Percentiles rank a stretch among this genome's conserved stretches.
Conservation (phyloP, 2,888 invertebrate species). For the Polydrusus tereticollis region DNA sequence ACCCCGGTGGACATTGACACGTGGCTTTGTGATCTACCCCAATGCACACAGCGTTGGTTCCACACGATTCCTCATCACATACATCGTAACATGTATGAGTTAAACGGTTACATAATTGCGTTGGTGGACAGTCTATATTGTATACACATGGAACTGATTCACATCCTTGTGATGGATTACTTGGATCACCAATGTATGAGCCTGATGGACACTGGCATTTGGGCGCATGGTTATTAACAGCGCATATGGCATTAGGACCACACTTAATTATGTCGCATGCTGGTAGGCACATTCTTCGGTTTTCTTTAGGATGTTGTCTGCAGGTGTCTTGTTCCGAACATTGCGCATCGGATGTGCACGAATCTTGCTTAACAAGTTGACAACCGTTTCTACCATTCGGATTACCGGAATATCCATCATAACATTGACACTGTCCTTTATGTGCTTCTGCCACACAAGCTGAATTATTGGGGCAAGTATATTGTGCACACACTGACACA, state of each 20-base stretch:
- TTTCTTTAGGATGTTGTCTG: conserved; percentile 71
- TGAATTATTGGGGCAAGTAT: conserved; percentile 88
- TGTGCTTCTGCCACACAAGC: conserved; percentile 82
- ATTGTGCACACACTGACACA: conserved; percentile 80
- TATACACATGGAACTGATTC: conserved; percentile 87
- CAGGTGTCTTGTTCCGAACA: conserved; percentile 88
- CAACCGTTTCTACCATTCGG: conserved; percentile 93
- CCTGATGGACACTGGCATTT: conserved; percentile 93
- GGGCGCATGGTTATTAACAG: conserved; percentile 90
- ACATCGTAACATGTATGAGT: conserved; percentile 86
- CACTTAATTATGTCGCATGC: conserved; percentile 85
- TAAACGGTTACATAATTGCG: conserved; percentile 85
- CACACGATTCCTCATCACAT: conserved; percentile 86
- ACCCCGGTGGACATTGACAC: conserved; percentile 91
- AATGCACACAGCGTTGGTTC: conserved; percentile 89
- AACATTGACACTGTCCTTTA: conserved; percentile 85
- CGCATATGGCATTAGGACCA: conserved; percentile 89
- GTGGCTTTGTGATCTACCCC: conserved; percentile 85
- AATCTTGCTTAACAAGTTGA: conserved; percentile 77
- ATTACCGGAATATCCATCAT: conserved; percentile 87
- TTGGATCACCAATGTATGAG: conserved; percentile 87
- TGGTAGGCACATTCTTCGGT: conserved; percentile 77
- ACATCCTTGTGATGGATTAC: conserved; percentile 81
- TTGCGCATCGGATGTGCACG: conserved; percentile 84
- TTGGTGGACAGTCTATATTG: conserved; percentile 84